phyloP scores from a whole-genome alignment of 2,113 vertebrate species.

The Archilochus colubris region DNA sequence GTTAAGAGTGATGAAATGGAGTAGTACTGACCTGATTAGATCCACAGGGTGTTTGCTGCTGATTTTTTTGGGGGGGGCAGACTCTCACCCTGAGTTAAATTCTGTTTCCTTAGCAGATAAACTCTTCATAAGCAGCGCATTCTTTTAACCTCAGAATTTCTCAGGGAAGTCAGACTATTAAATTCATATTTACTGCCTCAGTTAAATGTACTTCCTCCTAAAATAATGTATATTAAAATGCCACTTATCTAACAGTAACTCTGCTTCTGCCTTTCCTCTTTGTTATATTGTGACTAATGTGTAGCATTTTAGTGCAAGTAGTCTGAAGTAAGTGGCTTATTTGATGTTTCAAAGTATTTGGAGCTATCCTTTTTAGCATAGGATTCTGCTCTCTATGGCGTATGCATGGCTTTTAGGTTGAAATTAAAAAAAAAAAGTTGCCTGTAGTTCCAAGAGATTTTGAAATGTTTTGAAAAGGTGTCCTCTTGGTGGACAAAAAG shows the following conservation, averaged over 20 bases:
- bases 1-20: not conserved
- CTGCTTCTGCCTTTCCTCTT: not conserved
- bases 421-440: not conserved
- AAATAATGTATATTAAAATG: not conserved
- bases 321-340: not conserved
- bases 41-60: not conserved
- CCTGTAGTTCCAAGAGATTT: not conserved
- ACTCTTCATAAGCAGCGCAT: not conserved
- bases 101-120: not conserved
- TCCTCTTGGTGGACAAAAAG: not conserved
- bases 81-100: not conserved
- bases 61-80: not conserved
- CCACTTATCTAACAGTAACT: not conserved
- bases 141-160: not conserved
- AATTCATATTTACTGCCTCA: not conserved
- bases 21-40: not conserved
- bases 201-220: not conserved
- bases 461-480: not conserved
- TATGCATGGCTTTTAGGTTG: not conserved
- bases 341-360: not conserved
- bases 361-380: not conserved
- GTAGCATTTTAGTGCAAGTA: not conserved
- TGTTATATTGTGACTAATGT: not conserved
- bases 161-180: not conserved
- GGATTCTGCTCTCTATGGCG: not conserved